Evolutionary conservation across 2,888 invertebrate species (phyloP).

Genomic region (Oligia fasciuncula): DNA sequence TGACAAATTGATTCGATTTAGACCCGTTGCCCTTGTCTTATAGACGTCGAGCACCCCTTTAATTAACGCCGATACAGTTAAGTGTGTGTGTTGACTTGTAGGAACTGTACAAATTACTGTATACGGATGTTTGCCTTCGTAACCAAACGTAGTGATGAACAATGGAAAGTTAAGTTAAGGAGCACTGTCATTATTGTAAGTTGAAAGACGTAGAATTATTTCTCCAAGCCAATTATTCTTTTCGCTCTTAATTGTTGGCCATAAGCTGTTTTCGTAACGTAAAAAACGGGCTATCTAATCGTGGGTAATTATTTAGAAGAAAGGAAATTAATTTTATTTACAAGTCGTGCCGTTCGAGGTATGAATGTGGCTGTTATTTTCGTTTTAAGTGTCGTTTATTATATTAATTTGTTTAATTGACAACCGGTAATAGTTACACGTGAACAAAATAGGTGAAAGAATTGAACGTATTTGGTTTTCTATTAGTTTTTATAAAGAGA

Average conservation of each 20-base stretch:
- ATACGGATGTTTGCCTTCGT: conserved; percentile 31
- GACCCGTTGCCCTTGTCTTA: conserved; percentile 67
- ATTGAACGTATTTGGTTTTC: conserved; percentile 27
- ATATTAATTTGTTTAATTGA: conserved; percentile 54
- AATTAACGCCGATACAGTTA: conserved; percentile 56
- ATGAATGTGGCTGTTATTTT: conserved; percentile 53
- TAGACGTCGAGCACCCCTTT: conserved; percentile 53
- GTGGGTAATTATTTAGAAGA: conserved; percentile 69
- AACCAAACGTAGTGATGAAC: conserved; percentile 59
- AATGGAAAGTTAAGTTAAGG: conserved; percentile 68
- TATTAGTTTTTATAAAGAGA: conserved; percentile 35
- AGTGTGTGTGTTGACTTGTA: conserved; percentile 45
- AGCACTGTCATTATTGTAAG: conserved; percentile 61
- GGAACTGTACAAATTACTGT: conserved; percentile 37
- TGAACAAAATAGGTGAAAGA: conserved; percentile 30
- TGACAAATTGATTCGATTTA: conserved; percentile 85
- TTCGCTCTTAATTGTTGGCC: conserved; percentile 72
- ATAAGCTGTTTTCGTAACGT: conserved; percentile 65
- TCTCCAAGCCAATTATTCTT: conserved; percentile 68
- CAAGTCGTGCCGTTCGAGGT: conserved; percentile 59
- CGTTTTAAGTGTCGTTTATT: conserved; percentile 54
- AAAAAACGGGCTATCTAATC: conserved; percentile 65
- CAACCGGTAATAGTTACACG: conserved; percentile 39
- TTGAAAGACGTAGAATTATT: conserved; percentile 69
- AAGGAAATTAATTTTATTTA: conserved; percentile 69